A percentile compares a stretch with the other conserved stretches of the same genome.
These are phyloP conservation scores for Enteromius unitaeniatus DNA, from an alignment of 2,797 vertebrate genomes.

Conservation along the genomic window DNA sequence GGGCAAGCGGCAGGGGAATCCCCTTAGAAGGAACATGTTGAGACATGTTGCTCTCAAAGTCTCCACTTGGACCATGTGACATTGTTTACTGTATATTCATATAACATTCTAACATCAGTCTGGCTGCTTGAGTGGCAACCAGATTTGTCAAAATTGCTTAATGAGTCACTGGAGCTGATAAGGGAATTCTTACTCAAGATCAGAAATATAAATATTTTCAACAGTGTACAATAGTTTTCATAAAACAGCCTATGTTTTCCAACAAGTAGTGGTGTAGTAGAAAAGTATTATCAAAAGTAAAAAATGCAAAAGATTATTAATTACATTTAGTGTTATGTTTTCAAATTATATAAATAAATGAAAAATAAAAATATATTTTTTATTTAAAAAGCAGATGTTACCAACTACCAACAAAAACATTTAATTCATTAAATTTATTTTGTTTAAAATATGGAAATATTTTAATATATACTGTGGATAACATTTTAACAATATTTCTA, in stretches of 20 bases:
- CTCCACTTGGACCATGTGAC: conserved; percentile 5
- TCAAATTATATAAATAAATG: background rate
- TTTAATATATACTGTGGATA: background rate
- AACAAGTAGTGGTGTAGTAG: background rate
- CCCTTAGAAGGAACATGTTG: conserved; percentile 42
- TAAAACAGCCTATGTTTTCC: background rate
- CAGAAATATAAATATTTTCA: background rate
- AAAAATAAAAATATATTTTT: background rate
- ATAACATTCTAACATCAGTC: conserved; percentile 3
- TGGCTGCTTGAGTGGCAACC: background rate
- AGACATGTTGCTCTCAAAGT: conserved; percentile 38
- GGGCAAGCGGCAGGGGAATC: conserved; percentile 37
- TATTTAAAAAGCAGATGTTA: background rate
- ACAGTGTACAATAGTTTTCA: background rate
- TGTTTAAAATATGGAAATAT: background rate
- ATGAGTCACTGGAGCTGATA: conserved; percentile 45
- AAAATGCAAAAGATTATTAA: background rate
- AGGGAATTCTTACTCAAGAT: conserved; percentile 32
- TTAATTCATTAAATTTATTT: background rate
- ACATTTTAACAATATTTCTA: background rate
- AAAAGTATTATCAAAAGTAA: background rate
- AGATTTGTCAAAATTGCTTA: conserved; percentile 24
- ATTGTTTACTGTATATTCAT: conserved; percentile 25
- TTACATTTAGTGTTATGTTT: background rate
- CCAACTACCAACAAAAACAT: background rate